Evolutionary conservation across 2,797 vertebrate species (phyloP).

Genomic region (Sebastes matsubarae): DNA sequence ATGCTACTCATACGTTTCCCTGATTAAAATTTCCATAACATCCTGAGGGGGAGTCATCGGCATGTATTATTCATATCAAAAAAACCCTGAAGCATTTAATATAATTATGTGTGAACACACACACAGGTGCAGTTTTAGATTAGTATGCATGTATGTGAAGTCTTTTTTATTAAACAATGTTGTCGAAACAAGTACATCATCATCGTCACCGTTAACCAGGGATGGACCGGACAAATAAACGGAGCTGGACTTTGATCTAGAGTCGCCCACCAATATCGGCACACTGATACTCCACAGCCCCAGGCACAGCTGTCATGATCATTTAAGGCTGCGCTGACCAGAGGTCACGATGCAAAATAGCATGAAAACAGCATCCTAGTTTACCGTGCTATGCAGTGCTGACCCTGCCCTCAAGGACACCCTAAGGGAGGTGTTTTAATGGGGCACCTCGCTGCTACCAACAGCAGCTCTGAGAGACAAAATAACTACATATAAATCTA

Average conservation of each 20-base stretch:
- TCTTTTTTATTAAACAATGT: background rate
- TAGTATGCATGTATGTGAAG: conserved; percentile 6
- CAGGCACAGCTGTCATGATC: conserved; percentile 3
- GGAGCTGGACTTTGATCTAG: background rate
- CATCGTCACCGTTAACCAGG: background rate
- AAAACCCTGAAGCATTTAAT: conserved; percentile 45
- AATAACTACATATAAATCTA: background rate
- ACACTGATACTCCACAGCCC: background rate
- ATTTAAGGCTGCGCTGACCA: conserved; percentile 13
- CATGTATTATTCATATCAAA: conserved; percentile 71
- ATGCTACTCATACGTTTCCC: conserved; percentile 53
- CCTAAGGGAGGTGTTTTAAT: conserved; percentile 32
- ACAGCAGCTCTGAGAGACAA: background rate
- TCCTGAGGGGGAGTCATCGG: conserved; percentile 42
- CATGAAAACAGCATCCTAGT: conserved; percentile 30
- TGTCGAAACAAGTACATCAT: background rate
- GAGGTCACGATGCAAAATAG: conserved; percentile 31
- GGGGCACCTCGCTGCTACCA: background rate
- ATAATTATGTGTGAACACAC: conserved; percentile 20
- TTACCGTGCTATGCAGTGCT: conserved; percentile 4
- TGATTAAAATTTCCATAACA: conserved; percentile 67
- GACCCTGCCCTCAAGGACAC: conserved; percentile 34
- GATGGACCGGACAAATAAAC: background rate
- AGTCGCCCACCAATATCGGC: background rate
- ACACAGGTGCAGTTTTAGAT: conserved; percentile 34